Percentiles rank a stretch among this genome's conserved stretches.
Evolutionary conservation across 2,113 vertebrate genomes (phyloP).

Genomic region (Pelusios castaneus): DNA sequence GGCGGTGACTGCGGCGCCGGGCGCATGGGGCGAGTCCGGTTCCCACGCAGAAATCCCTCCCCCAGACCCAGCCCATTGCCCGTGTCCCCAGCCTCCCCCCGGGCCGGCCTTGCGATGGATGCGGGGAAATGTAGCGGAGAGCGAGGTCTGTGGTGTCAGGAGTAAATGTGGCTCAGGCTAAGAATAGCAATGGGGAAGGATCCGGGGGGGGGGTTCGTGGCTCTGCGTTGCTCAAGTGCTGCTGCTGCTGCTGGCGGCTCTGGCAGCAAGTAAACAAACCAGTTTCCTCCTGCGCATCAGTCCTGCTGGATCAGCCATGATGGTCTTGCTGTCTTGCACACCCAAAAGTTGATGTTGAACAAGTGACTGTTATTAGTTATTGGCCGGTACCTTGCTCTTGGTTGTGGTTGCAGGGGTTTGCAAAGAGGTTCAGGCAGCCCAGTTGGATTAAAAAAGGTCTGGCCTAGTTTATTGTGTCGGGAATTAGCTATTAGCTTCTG

Average conservation of each 20-base stretch:
- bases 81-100: background rate
- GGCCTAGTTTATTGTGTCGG: background rate
- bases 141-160: constrained; percentile 30
- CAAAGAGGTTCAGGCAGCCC: background rate
- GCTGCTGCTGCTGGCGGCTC: constrained; percentile 48
- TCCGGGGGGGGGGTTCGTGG: constrained; percentile 50
- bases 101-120: background rate
- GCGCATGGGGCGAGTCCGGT: background rate
- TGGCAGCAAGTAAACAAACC: constrained; percentile 78
- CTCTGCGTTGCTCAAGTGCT: constrained; percentile 42
- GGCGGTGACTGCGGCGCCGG: background rate
- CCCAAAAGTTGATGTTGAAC: background rate
- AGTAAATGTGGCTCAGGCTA: constrained; percentile 39
- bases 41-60: background rate
- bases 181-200: constrained; percentile 68
- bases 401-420: background rate
- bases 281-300: constrained; percentile 24
- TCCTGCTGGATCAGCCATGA: constrained; percentile 65
- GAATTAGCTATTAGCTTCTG: background rate
- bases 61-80: background rate
- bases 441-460: background rate
- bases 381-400: background rate
- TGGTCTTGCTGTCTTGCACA: constrained; percentile 26
- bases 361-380: background rate
- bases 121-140: background rate